Percentiles rank a stretch among this genome's conserved stretches.
Conservation (phyloP, 2,797 vertebrate species). For the Spinus pinus region DNA sequence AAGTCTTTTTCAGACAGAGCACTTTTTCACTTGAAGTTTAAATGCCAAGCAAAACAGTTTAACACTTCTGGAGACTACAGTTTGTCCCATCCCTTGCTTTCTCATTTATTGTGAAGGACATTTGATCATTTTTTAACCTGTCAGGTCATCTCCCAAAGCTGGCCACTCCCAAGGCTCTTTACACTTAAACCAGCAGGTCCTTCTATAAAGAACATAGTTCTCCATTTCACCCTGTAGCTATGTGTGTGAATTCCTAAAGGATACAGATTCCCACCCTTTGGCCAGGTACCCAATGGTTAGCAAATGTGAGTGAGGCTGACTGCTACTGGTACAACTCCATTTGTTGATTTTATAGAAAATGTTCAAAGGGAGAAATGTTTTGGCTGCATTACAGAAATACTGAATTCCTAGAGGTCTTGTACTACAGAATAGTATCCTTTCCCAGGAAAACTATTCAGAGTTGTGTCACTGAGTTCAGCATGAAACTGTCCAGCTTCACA, state of each 20-base stretch:
- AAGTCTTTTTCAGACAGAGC: not conserved
- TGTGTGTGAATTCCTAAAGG: not conserved
- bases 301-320: not conserved
- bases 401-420: not conserved
- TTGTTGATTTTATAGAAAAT: constrained; percentile 1
- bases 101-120: not conserved
- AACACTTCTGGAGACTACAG: not conserved
- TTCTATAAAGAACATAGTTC: not conserved
- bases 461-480: not conserved
- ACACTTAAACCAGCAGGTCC: not conserved
- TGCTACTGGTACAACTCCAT: not conserved
- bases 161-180: not conserved
- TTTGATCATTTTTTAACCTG: not conserved
- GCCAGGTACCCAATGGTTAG: not conserved
- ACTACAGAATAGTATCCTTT: not conserved
- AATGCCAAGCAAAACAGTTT: not conserved
- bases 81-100: not conserved
- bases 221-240: not conserved
- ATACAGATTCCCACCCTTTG: not conserved
- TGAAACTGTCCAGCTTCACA: not conserved
- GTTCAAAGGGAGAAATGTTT: not conserved
- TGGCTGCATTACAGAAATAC: not conserved
- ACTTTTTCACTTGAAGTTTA: not conserved
- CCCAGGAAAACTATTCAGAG: not conserved
- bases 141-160: not conserved